phyloP scores from a whole-genome alignment of 2,797 vertebrate species.

The Antrozous pallidus region DNA sequence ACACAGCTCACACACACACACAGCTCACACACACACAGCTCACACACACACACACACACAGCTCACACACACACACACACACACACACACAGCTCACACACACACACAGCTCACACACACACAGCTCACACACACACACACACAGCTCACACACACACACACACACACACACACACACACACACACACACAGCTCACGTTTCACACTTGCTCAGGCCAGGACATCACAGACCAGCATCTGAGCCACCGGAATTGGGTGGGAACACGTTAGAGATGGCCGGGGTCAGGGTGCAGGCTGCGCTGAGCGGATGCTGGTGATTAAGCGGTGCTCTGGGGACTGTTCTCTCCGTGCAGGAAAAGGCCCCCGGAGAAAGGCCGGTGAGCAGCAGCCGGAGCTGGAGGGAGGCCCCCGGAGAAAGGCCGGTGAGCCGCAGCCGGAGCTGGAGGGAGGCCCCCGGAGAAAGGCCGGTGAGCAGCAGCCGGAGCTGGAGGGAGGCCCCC shows the following conservation, averaged over 20 bases:
- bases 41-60: no score
- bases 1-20: no score
- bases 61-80: no score
- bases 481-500: no score
- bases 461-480: not conserved
- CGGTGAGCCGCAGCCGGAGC: not conserved
- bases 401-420: not conserved
- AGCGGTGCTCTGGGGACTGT: constrained; percentile 45
- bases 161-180: no score
- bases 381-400: not conserved
- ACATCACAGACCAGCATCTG: not conserved
- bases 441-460: not conserved
- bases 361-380: not conserved
- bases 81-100: no score
- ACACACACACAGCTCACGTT: not conserved
- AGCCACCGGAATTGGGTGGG: constrained; percentile 28
- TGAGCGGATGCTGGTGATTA: constrained; percentile 47
- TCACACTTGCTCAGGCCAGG: not conserved
- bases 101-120: no score
- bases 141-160: no score
- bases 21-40: no score
- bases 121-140: no score
- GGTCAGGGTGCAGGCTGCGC: not conserved
- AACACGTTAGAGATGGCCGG: constrained; percentile 7
- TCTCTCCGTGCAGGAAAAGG: constrained; percentile 18